These are phyloP conservation scores for Nemopilema nomurai DNA, from an alignment of 30 jellyfish, hydroid and myxozoan genomes.

Conservation along the genomic window DNA sequence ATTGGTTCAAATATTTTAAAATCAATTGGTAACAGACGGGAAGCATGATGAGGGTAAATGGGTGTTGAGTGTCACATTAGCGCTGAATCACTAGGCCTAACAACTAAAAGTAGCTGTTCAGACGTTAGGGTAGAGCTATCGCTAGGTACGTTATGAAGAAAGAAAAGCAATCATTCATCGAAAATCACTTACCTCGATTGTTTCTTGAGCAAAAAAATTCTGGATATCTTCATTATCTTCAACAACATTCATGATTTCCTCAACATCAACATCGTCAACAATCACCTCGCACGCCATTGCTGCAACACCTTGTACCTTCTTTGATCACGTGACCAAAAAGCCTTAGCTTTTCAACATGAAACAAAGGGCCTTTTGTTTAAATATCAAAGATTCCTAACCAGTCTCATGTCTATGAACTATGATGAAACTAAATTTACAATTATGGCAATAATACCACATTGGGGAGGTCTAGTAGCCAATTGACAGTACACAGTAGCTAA, in stretches of 20 bases:
- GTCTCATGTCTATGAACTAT: conserved; percentile 9
- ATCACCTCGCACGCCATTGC: conserved; percentile 6
- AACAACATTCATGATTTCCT: conserved; percentile 23
- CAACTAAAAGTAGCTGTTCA: neutral
- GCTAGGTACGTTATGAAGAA: neutral
- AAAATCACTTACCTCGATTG: conserved; percentile 10
- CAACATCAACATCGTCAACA: conserved; percentile 18
- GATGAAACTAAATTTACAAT: too few relatives aligned
- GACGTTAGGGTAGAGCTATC: neutral
- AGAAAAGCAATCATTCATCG: neutral
- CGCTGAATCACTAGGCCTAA: neutral
- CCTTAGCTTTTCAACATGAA: neutral
- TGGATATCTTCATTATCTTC: conserved; percentile 34
- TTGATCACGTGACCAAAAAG: conserved; percentile 16
- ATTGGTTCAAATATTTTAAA: neutral
- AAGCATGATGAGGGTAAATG: neutral
- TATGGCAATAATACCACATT: too few relatives aligned
- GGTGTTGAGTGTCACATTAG: neutral
- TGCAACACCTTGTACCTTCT: conserved; percentile 1
- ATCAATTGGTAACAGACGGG: neutral
- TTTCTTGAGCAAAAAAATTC: conserved; percentile 16
- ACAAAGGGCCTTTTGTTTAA: conserved; percentile 8
- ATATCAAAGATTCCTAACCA: conserved; percentile 14
- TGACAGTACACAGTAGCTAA: too few relatives aligned
- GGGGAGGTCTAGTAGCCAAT: too few relatives aligned